A percentile compares a stretch with the other conserved stretches of the same genome.
These are phyloP conservation scores for Zosterops hypoxanthus DNA, from an alignment of 2,113 vertebrate genomes.

Conservation along the genomic window DNA sequence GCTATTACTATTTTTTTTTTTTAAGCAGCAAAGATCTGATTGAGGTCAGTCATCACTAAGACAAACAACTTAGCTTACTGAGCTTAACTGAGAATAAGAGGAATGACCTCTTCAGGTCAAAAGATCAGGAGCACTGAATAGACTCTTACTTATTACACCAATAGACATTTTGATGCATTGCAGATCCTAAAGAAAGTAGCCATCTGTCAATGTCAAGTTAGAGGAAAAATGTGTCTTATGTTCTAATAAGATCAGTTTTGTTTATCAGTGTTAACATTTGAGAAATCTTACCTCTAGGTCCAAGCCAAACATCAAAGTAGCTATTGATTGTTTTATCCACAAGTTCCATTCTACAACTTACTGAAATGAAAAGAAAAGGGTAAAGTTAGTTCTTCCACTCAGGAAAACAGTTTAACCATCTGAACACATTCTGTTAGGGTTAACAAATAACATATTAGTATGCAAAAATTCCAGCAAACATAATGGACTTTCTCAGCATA, in stretches of 20 bases:
- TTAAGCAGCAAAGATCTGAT: not conserved
- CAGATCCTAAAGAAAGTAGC: not conserved
- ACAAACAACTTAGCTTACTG: not conserved
- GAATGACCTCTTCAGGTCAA: not conserved
- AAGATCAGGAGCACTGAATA: not conserved
- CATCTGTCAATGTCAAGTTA: not conserved
- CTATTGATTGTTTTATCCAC: slow-evolving; percentile 88
- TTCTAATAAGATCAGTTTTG: not conserved
- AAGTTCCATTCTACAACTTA: slow-evolving; percentile 88
- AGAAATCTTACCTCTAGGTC: slow-evolving; percentile 87
- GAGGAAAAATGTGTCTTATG: not conserved
- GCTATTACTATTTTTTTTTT: not conserved
- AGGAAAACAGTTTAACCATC: not conserved
- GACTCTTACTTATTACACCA: not conserved
- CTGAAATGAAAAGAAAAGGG: slow-evolving; percentile 48
- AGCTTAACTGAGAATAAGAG: not conserved
- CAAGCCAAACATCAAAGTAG: slow-evolving; percentile 89
- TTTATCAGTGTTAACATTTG: not conserved
- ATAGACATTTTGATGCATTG: not conserved
- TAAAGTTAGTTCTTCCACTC: slow-evolving; percentile 10
- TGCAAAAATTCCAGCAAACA: not conserved
- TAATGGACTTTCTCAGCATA: not conserved
- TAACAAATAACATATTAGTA: not conserved
- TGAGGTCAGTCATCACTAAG: not conserved
- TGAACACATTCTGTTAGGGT: not conserved